Evolutionary conservation across 2,113 vertebrate species (phyloP), one percentile per base, ranked within the genome.

Genomic region (Xiphophorus hellerii): DNA sequence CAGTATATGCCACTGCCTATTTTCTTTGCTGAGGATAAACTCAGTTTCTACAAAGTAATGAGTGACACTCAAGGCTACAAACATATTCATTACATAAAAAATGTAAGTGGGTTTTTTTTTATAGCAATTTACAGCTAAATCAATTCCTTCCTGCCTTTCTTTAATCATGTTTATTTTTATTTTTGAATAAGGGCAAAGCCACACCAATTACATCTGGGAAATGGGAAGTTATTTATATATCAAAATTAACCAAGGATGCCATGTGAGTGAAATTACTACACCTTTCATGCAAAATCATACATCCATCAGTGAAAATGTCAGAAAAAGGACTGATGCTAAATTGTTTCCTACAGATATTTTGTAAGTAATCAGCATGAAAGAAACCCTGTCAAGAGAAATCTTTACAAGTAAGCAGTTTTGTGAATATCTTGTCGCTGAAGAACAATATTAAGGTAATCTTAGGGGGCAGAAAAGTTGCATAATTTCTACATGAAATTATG

Each of bases 191-290:
- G 98, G 97, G 96, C 90, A 92, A 94, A 93, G 91, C 95, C 88
- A 93, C 88, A 88, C 86, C 96, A 86, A 91, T 98, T 88, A 99
- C 97, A 84, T 96, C 95, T 80, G 98, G 98, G 85, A 94, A 95
- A 87, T 99, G 98, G 98, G 98, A 99, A 87, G 98, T 97, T 88
- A 96, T 96, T 92, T 96, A 95, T 91, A 97, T 99, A 92, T 95
- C 96, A 87, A 97, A 95, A 94, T 92, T 98, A 90, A 97, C 96
- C 73, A 95, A 94, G 91, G 94, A 97, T 89, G 95, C 96, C 84
- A 95, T 99, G 98, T 99, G 94, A 77, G 95, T 92, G 65, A 77
- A 30, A 29, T 67, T 31, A 37, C 6, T 3, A 5, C 10, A 20
- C 3, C 4, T 54, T 54, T 3, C 73, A 12, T 5, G 3, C 20